These are phyloP conservation scores for Cinclus cinclus DNA, from an alignment of 2,113 vertebrate genomes.

Conservation along the genomic window DNA sequence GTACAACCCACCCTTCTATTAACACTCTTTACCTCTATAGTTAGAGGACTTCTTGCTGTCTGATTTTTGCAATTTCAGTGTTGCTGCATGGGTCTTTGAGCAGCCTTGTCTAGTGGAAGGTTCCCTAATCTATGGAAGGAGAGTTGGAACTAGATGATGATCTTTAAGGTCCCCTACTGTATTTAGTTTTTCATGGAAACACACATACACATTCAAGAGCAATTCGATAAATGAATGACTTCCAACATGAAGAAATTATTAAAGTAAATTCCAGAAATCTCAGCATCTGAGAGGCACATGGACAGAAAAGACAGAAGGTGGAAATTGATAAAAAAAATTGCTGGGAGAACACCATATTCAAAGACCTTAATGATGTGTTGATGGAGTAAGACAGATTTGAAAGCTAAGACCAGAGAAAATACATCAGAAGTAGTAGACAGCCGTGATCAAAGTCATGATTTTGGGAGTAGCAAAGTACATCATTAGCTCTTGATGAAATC, in stretches of 20 bases:
- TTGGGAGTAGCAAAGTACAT: neutral
- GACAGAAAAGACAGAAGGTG: neutral
- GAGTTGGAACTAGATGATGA: neutral
- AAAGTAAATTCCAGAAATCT: neutral
- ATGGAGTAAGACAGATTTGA: neutral
- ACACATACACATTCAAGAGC: neutral
- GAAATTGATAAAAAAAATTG: neutral
- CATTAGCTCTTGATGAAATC: neutral
- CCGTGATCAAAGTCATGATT: neutral
- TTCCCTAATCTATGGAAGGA: neutral
- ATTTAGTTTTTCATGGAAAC: neutral
- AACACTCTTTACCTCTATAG: neutral
- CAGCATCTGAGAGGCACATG: neutral
- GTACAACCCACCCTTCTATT: neutral
- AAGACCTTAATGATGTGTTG: neutral
- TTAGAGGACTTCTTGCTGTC: neutral
- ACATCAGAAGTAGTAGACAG: neutral
- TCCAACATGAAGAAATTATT: neutral
- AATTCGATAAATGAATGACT: neutral
- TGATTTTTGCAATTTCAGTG: neutral
- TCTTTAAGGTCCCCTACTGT: neutral
- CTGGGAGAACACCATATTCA: rapidly evolving
- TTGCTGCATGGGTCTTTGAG: neutral
- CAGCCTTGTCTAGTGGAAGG: neutral
- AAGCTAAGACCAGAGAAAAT: neutral